Base-by-base conservation (phyloP, 2,113 vertebrate species). In the Cricetomys ansorgei region DNA sequence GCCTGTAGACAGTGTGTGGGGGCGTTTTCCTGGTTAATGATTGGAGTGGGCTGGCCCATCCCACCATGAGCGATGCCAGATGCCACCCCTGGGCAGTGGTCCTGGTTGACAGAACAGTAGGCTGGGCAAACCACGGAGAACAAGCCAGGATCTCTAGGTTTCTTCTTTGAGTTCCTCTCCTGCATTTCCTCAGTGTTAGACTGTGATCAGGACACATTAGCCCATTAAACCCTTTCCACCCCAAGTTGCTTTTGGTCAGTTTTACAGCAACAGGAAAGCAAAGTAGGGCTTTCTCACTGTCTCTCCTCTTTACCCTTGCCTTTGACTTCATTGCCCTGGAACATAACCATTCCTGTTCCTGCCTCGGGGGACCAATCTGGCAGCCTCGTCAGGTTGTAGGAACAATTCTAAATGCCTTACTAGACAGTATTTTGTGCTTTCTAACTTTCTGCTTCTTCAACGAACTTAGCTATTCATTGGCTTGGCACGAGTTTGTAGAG, bases 81-180 rank as follows among this genome's bases (percentile, higher is more conserved):
- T n/a, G n/a, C n/a, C n/a, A n/a, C n/a, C 3, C 1, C 0, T 3
- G 29, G 17, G 13, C 13, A 40, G 15, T 15, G 21, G 55, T 62
- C 11, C n/a, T 83, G 79, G 53, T 81, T 21, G 57, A 40, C 40
- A 81, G 37, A 21, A 81, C n/a, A 81, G 79, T 21, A 8, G 37
- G 11, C 79, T 57, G n/a, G 62, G 55, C 7, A 62, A 57, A 37
- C 23, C 10, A 15, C 40, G 37, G 53, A 81, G 11, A 59, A 57
- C 21, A 12, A 81, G 23, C 15, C 13, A 27, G 40, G 55, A 16
- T 59, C 25, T 83, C 4, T 62, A 62, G 79, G 80, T 83, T 83
- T 40, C 55, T 62, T 23, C 23, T 12, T 62, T 62, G 55, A 83
- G 79, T 43, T 62, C 13, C n/a, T 59, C 25, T 7, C n/a, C 13